Base-by-base conservation (phyloP, 2,888 invertebrate genomes). In the Leucophenga maculata region DNA sequence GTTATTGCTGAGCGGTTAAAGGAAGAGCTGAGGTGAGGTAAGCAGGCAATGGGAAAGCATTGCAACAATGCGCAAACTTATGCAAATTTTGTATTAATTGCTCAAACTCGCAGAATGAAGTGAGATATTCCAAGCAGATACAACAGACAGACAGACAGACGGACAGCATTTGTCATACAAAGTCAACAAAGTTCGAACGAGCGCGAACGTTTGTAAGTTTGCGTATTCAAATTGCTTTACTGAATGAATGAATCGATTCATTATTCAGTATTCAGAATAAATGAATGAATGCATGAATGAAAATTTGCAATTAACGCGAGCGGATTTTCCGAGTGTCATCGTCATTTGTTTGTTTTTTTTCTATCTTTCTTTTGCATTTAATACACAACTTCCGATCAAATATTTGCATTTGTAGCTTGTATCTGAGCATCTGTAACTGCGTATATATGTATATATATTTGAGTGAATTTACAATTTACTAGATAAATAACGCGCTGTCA, bases 401-500 rank as follows among this genome's bases (percentile, higher is more conserved):
- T 55, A 55, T 55, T 55, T 55, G 55, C 55, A 55, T 55, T 55
- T 55, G 55, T 22, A 55, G 11, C 22, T 22, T 55, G 20, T 55
- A 55, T 55, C 55, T 55, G 39, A 39, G 39, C 39, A 39, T 11
- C 39, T 39, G 39, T 39, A 39, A 39, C 39, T 39, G 8, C 39
- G 39, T 39, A 39, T 39, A 11, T 39, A 39, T 39, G 6, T 39
- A 39, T 11, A 39, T 39, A 39, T 39, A 8, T 39, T 39, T 60
- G 44, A 70, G 72, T 71, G 74, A 69, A 69, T 70, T 77, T 78
- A 11, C 39, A 78, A 80, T 80, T 82, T 82, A 75, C 78, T 80
- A 82, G 80, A 83, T 83, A 83, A 82, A 82, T 82, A 76, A 80
- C 76, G 73, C 82, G 78, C 77, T 82, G 84, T 82, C 83, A 83